Evolutionary conservation across 1,140 invertebrate genomes (phyloP).

Genomic region (Bombus difficillimus): DNA sequence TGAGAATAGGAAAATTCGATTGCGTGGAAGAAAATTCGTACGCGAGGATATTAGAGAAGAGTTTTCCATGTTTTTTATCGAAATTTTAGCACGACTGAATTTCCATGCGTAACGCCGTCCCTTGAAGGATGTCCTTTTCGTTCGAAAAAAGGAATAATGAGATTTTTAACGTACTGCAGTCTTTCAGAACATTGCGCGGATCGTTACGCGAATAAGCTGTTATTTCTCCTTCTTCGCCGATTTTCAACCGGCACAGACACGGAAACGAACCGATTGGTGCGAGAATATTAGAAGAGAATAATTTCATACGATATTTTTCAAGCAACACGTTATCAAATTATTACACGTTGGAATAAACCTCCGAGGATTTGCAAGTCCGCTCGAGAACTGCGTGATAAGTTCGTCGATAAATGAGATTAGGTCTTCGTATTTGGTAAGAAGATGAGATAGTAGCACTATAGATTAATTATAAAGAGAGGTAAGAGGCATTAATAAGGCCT

Average conservation of each 20-base stretch:
- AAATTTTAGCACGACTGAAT: slow-evolving; percentile 29
- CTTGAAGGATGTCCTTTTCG: slow-evolving; percentile 60
- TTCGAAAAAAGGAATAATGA: slow-evolving; percentile 15
- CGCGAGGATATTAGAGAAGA: background rate
- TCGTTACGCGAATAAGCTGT: slow-evolving; percentile 2
- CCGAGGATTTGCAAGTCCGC: background rate
- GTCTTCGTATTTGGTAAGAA: background rate
- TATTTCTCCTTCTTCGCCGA: background rate
- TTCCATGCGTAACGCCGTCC: slow-evolving; percentile 29
- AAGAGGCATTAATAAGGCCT: background rate
- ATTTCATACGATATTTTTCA: slow-evolving; percentile 49
- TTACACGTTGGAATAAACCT: background rate
- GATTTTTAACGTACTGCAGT: slow-evolving; percentile 17
- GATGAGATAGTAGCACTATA: background rate
- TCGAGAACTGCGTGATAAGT: background rate
- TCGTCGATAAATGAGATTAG: background rate
- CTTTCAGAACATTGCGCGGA: slow-evolving; percentile 19
- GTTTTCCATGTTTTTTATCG: slow-evolving; percentile 38
- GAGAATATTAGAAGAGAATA: slow-evolving; percentile 5
- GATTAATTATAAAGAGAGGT: background rate
- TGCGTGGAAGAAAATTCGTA: background rate
- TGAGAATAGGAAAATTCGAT: slow-evolving; percentile 11
- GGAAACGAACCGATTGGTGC: background rate
- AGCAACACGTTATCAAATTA: slow-evolving; percentile 4
- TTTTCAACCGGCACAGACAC: background rate